Evolutionary conservation across 2,888 invertebrate genomes (phyloP), one percentile per base, ranked within the genome.

Genomic region (Eustalomyia histrio): DNA sequence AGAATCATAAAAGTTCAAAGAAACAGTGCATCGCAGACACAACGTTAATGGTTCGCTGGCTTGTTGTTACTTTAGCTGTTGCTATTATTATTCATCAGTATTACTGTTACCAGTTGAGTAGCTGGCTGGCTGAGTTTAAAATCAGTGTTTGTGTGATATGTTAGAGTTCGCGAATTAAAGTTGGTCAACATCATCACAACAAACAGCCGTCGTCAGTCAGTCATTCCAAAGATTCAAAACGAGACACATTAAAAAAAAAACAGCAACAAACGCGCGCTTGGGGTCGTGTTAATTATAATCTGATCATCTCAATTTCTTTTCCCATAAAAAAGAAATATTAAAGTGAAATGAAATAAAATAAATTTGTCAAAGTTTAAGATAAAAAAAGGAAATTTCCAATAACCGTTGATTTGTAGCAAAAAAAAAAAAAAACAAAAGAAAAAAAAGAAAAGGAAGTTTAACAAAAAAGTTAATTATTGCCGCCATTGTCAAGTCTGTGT

Each of bases 81-180:
- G 24, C 63, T 47, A 24, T 18, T 29, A 52, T 24, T 50, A n/a
- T 72, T 57, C 39, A 55, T 57, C 39, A 55, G 58, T 24, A 43
- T 64, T 65, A 60, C 33, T 58, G 64, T 65, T 72, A 75, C 29
- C 71, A 79, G 71, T 74, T 75, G 61, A 29, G 4, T 7, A 29
- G 29, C 29, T 29, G 29, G 5, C 24, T 58, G 39, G 35, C 4
- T 69, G 73, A 55, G 65, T 63, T 72, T 65, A 29, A 29, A 63
- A 74, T 73, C 75, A 71, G 43, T 71, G 50, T 35, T 17, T 33
- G 43, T 50, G 53, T 79, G 78, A 79, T 73, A 76, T 79, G 72
- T 76, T 72, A 74, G 75, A 65, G 81, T 82, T 79, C 76, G 79
- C 68, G 73, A 76, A 69, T 72, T 75, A 64, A 78, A 78, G 83